phyloP scores from a whole-genome alignment of 2,113 vertebrate genomes.

The Sorex fumeus region DNA sequence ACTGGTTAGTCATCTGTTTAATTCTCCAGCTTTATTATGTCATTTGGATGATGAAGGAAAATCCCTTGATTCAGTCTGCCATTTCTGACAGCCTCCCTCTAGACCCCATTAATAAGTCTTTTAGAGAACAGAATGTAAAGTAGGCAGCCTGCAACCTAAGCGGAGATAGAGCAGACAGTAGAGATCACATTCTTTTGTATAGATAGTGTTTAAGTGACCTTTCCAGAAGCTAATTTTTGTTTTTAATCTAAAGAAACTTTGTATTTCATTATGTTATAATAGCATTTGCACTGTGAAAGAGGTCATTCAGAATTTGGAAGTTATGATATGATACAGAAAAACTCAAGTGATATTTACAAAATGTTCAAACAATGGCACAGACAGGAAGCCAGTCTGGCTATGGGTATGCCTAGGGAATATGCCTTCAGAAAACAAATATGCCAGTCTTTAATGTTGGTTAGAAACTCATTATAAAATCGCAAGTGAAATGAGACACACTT shows the following conservation, averaged over 20 bases:
- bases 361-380: constrained; percentile 80
- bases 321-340: constrained; percentile 71
- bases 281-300: constrained; percentile 48
- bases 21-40: constrained; percentile 90
- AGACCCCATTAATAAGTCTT: constrained; percentile 92
- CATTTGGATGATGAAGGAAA: constrained; percentile 91
- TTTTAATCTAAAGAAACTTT: constrained; percentile 28
- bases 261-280: constrained; percentile 82
- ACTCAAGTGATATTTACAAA: constrained; percentile 86
- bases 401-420: constrained; percentile 87
- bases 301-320: constrained; percentile 70
- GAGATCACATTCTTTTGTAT: constrained; percentile 83
- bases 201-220: constrained; percentile 78
- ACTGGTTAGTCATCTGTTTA: constrained; percentile 93
- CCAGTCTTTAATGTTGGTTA: constrained; percentile 87
- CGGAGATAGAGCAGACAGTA: constrained; percentile 83
- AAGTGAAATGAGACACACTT: constrained; percentile 87
- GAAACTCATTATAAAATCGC: constrained; percentile 88
- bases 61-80: constrained; percentile 92
- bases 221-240: constrained; percentile 62
- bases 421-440: constrained; percentile 89
- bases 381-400: constrained; percentile 83
- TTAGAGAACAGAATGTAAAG: constrained; percentile 89
- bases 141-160: constrained; percentile 87
- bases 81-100: constrained; percentile 92